phyloP scores from a whole-genome alignment of 2,888 invertebrate genomes.

The Mechanitis mazaeus region DNA sequence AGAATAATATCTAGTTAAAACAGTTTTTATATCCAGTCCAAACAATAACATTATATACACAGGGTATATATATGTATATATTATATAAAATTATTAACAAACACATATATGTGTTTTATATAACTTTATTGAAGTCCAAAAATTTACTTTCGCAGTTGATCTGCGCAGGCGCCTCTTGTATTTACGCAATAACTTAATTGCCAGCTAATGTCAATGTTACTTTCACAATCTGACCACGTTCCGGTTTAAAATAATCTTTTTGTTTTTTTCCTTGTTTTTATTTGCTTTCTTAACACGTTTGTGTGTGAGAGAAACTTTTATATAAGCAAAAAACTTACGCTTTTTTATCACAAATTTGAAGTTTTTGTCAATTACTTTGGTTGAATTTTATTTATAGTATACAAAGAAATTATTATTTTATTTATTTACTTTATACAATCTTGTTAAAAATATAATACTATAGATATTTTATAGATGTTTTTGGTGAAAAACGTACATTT shows the following conservation, averaged over 20 bases:
- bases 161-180: conserved; percentile 33
- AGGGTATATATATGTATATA: no score
- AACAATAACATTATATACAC: no score
- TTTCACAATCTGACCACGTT: conserved; percentile 62
- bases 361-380: no score
- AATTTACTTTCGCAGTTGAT: conserved; percentile 56
- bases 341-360: not conserved
- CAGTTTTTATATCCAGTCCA: no score
- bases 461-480: no score
- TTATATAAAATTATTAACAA: no score
- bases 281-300: conserved; percentile 46
- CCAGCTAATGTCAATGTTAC: conserved; percentile 69
- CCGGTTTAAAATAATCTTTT: conserved; percentile 52
- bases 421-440: no score
- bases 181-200: conserved; percentile 65
- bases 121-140: conserved; percentile 60
- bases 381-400: no score
- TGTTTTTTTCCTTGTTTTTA: conserved; percentile 43
- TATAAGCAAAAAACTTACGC: conserved; percentile 2
- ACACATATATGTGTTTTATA: conserved; percentile 39
- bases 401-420: no score
- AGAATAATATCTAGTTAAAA: no score
- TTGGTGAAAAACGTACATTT: not conserved
- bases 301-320: conserved; percentile 4
- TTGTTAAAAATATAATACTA: no score